These are phyloP conservation scores for Colletes collaris DNA, from an alignment of 2,888 invertebrate genomes.

Conservation along the genomic window DNA sequence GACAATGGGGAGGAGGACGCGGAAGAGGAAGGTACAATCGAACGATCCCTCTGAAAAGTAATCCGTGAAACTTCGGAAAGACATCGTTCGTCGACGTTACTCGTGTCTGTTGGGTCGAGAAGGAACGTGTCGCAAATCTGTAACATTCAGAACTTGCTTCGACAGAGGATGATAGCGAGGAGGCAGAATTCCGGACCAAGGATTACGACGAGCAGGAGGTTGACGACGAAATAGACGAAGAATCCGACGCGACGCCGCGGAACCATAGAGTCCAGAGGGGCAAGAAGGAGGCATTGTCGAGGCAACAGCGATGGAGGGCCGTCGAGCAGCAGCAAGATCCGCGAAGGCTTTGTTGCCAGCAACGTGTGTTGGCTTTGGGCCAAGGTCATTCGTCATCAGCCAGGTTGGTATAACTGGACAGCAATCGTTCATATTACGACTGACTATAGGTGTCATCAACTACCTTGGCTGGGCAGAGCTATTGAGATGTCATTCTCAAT, in stretches of 20 bases:
- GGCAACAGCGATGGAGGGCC: conserved; percentile 52
- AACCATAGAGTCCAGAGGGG: conserved; percentile 32
- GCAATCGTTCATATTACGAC: neutral
- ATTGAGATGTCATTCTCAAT: too few relatives aligned
- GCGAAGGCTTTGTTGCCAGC: conserved; percentile 53
- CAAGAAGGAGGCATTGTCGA: conserved; percentile 43
- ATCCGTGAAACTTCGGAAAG: too few relatives aligned
- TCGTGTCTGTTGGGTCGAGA: too few relatives aligned
- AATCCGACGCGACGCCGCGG: conserved; percentile 63
- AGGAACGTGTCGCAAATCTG: too few relatives aligned
- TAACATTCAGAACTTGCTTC: conserved; percentile 5
- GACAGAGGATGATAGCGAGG: conserved; percentile 64
- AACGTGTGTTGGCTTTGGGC: conserved; percentile 29
- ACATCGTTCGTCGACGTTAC: too few relatives aligned
- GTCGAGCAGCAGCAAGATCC: conserved; percentile 53
- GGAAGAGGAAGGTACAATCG: conserved; percentile 51
- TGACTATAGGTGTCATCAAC: too few relatives aligned
- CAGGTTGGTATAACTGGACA: conserved; percentile 48
- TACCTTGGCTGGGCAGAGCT: too few relatives aligned
- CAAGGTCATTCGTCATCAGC: conserved; percentile 44
- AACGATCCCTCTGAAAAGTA: neutral
- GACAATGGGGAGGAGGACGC: conserved; percentile 54
- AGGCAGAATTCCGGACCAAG: conserved; percentile 64
- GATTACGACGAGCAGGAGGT: conserved; percentile 73
- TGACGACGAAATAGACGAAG: conserved; percentile 75